These are phyloP conservation scores for Silurus asotus DNA, from an alignment of 2,113 vertebrate species.

Conservation along the genomic window DNA sequence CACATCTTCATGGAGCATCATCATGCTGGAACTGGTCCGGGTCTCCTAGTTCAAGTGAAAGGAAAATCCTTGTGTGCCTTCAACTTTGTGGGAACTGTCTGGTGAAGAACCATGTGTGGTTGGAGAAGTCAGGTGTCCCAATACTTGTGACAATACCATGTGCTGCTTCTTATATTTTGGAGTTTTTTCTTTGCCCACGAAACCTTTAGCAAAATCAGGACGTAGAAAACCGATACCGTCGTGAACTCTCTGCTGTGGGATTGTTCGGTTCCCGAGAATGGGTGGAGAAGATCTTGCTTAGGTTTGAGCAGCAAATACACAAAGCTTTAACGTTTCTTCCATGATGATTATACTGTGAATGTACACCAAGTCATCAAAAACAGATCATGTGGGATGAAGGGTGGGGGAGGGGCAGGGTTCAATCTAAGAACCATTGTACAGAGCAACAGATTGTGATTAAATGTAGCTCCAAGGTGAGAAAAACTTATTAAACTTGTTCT, in stretches of 20 bases:
- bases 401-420: neutral
- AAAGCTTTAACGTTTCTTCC: neutral
- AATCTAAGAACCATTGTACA: neutral
- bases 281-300: neutral
- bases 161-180: too few species aligned
- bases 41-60: too few species aligned
- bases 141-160: too few species aligned
- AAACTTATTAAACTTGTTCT: neutral
- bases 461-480: neutral
- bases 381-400: neutral
- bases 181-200: too few species aligned
- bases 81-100: too few species aligned
- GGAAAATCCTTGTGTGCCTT: too few species aligned
- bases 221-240: neutral
- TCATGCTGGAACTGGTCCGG: too few species aligned
- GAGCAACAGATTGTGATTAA: neutral
- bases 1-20: too few species aligned
- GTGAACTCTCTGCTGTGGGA: neutral
- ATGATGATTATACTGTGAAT: constrained; percentile 14
- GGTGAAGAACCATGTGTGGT: too few species aligned
- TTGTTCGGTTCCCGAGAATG: neutral
- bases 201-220: neutral
- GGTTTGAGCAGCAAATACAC: neutral
- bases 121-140: too few species aligned
- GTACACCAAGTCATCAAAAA: neutral